These are phyloP conservation scores for Drosophila miranda DNA, from an alignment of 1,140 invertebrate species.

Conservation along the genomic window DNA sequence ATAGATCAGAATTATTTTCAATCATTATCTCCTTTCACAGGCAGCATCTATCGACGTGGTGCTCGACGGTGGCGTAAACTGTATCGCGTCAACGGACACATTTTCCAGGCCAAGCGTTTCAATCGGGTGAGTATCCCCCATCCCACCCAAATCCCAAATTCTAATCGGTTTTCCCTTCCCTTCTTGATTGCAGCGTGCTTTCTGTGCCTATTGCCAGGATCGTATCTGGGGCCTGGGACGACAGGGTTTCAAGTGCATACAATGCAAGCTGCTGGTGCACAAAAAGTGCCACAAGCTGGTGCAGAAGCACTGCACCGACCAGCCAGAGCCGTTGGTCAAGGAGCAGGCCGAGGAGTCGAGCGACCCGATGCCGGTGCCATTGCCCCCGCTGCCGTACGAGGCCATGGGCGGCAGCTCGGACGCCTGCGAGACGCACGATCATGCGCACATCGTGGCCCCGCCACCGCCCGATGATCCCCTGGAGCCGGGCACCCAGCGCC, in stretches of 20 bases:
- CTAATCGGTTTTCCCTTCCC: neutral
- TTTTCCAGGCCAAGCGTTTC: slow-evolving; percentile 99
- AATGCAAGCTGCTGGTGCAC: slow-evolving; percentile 99
- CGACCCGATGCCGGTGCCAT: slow-evolving; percentile 83
- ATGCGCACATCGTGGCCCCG: slow-evolving; percentile 83
- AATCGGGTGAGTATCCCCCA: slow-evolving; percentile 89
- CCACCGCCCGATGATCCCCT: slow-evolving; percentile 87
- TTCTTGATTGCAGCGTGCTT: slow-evolving; percentile 88
- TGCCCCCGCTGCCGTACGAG: slow-evolving; percentile 80
- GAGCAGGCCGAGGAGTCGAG: slow-evolving; percentile 86
- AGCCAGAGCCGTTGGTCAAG: slow-evolving; percentile 87
- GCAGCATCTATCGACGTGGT: slow-evolving; percentile 99
- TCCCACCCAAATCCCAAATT: neutral
- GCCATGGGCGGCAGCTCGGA: slow-evolving; percentile 41
- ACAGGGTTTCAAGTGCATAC: slow-evolving; percentile 99
- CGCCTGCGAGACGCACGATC: slow-evolving; percentile 74
- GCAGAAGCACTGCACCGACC: slow-evolving; percentile 92
- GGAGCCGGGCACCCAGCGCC: slow-evolving; percentile 89
- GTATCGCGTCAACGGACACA: slow-evolving; percentile 99
- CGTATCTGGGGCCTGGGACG: slow-evolving; percentile 99
- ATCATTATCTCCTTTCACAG: slow-evolving; percentile 83
- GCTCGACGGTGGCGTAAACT: slow-evolving; percentile 98
- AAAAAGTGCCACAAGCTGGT: slow-evolving; percentile 99
- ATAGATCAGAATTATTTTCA: slow-evolving; percentile 20
- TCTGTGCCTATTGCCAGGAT: slow-evolving; percentile 98